These are phyloP conservation scores for Oxyruncus cristatus DNA, from an alignment of 2,113 vertebrate species.

Conservation along the genomic window DNA sequence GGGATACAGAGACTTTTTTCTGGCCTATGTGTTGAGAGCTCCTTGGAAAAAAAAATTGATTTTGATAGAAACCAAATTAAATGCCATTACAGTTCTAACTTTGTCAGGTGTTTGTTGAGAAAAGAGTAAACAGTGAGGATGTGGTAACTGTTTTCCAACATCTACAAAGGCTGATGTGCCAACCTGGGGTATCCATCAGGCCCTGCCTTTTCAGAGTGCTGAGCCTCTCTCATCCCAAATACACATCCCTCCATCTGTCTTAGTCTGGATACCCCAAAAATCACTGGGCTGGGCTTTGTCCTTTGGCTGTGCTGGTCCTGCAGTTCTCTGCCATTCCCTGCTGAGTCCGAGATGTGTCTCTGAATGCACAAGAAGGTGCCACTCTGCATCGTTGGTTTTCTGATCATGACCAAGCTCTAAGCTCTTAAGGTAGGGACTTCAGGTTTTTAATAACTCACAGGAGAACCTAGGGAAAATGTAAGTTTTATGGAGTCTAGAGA, in stretches of 20 bases:
- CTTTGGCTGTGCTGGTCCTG: neutral
- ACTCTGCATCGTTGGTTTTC: neutral
- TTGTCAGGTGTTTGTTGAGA: neutral
- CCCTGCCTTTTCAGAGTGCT: neutral
- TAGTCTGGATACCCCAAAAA: neutral
- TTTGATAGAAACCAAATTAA: neutral
- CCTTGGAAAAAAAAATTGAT: neutral
- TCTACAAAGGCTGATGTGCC: rapidly evolving
- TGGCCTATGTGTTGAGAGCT: rapidly evolving
- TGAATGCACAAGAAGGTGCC: neutral
- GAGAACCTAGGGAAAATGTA: conserved; percentile 53
- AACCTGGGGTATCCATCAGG: rapidly evolving
- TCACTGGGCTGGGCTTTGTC: neutral
- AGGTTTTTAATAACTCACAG: conserved; percentile 53
- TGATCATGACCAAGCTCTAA: conserved; percentile 50
- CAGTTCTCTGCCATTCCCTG: neutral
- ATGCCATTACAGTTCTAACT: neutral
- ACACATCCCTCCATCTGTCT: neutral
- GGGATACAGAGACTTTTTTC: neutral
- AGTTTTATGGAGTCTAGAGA: conserved; percentile 67
- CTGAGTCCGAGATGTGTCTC: neutral
- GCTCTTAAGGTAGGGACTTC: conserved; percentile 49
- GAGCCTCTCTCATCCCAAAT: neutral
- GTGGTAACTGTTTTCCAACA: neutral
- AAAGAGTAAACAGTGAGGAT: neutral